Conservation (phyloP, 2,113 vertebrate species). For the Eurypyga helias region DNA sequence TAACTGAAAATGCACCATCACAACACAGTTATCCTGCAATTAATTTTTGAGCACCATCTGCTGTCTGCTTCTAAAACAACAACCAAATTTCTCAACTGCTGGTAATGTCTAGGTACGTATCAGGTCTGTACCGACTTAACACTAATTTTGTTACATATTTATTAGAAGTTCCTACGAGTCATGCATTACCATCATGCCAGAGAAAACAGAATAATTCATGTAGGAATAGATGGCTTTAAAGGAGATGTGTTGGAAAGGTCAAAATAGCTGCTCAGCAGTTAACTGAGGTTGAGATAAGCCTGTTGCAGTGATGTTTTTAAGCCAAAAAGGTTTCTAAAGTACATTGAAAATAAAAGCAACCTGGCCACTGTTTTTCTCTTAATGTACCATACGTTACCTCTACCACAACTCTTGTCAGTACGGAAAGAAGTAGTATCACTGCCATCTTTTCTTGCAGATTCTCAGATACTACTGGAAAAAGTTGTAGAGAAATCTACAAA, state of each 20-base stretch:
- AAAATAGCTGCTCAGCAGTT: not conserved
- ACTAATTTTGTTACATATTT: not conserved
- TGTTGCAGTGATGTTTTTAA: not conserved
- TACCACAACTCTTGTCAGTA: not conserved
- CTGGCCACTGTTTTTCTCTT: not conserved
- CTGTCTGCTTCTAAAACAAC: slow-evolving; percentile 14
- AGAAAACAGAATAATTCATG: not conserved
- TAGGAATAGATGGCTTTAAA: not conserved
- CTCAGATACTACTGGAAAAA: not conserved
- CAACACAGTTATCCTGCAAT: not conserved
- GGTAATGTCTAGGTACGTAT: not conserved
- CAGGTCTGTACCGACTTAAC: not conserved
- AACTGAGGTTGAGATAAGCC: not conserved
- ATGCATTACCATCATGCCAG: not conserved
- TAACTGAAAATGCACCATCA: not conserved
- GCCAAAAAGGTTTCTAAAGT: not conserved
- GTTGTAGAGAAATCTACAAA: not conserved
- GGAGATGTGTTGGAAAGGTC: not conserved
- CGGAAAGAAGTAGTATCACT: not conserved
- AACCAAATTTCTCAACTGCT: not conserved
- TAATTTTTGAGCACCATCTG: slow-evolving; percentile 56
- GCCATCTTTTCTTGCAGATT: not conserved
- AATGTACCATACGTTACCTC: not conserved
- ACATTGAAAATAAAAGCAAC: not conserved
- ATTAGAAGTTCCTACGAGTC: not conserved